These are phyloP conservation scores for Hyperoodon ampullatus DNA, from an alignment of 2,113 vertebrate genomes.

Conservation along the genomic window DNA sequence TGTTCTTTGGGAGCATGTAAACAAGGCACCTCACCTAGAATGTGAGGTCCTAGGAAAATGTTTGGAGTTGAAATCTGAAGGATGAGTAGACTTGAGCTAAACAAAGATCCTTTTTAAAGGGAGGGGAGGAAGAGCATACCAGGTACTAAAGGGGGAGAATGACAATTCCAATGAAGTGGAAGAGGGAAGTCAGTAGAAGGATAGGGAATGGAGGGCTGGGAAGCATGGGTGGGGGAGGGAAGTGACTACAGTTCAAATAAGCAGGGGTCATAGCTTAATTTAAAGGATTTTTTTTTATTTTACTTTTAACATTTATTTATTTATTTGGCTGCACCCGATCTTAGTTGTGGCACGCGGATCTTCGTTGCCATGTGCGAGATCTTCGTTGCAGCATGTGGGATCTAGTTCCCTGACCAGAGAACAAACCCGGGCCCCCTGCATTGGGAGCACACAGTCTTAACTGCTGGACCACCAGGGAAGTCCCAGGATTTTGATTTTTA, in stretches of 20 bases:
- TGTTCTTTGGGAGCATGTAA: not conserved
- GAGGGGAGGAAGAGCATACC: not conserved
- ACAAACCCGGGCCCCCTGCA: too few relatives aligned
- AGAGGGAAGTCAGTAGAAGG: not conserved
- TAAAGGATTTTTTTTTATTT: not conserved
- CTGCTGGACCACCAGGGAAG: too few relatives aligned
- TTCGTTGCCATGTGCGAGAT: too few relatives aligned
- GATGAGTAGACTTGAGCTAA: not conserved
- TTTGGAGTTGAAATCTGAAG: not conserved
- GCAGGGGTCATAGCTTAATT: not conserved
- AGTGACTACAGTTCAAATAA: not conserved
- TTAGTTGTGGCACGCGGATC: too few relatives aligned
- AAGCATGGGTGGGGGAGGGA: not conserved
- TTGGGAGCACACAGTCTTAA: too few relatives aligned
- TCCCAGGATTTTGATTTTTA: constrained; percentile 11
- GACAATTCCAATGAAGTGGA: not conserved
- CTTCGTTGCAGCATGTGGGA: too few relatives aligned
- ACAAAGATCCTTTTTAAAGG: not conserved
- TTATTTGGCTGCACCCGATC: too few relatives aligned
- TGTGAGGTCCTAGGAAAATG: not conserved
- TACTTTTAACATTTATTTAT: too few relatives aligned
- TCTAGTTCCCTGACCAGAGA: too few relatives aligned
- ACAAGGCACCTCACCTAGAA: not conserved
- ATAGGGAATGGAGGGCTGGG: not conserved
- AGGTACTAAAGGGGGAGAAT: not conserved